Percentiles rank a stretch among this genome's conserved stretches.
phyloP scores from a whole-genome alignment of 53 echinoderm and acorn worm species.

The Holothuria scabra region DNA sequence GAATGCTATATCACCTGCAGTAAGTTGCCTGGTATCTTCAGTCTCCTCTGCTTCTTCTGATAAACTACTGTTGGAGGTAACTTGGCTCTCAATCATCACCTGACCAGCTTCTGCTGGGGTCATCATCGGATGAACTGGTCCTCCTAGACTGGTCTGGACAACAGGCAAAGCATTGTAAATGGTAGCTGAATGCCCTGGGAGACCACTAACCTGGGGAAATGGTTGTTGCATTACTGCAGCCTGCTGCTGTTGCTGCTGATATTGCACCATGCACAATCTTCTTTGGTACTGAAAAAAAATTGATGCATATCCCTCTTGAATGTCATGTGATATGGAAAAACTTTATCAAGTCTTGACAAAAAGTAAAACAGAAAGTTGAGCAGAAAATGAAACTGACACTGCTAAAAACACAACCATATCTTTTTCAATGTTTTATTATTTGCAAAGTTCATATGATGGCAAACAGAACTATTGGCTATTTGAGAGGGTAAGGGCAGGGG shows the following conservation, averaged over 20 bases:
- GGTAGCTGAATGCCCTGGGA: not conserved
- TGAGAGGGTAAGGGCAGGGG: too few relatives aligned
- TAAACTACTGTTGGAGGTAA: conserved; percentile 27
- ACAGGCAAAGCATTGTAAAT: conserved; percentile 18
- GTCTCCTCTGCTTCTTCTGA: conserved; percentile 26
- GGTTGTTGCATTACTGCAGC: conserved; percentile 43
- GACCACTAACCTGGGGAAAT: conserved; percentile 9
- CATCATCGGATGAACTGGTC: conserved; percentile 23
- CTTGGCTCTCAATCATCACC: conserved; percentile 23
- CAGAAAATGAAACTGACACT: too few relatives aligned
- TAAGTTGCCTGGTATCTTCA: conserved; percentile 7
- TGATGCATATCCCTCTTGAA: not conserved
- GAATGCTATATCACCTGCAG: conserved; percentile 37
- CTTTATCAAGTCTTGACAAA: too few relatives aligned
- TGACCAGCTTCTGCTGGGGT: conserved; percentile 4
- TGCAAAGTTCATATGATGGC: too few relatives aligned
- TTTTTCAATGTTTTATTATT: too few relatives aligned
- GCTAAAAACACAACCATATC: too few relatives aligned
- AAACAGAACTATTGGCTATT: too few relatives aligned
- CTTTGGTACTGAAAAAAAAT: conserved; percentile 73
- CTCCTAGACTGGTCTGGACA: conserved; percentile 14
- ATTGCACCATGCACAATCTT: conserved; percentile 68
- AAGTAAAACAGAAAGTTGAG: too few relatives aligned
- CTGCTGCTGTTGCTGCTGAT: conserved; percentile 61
- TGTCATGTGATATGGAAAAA: too few relatives aligned